phyloP scores from a whole-genome alignment of 2,797 vertebrate species.

The Monodelphis domestica region DNA sequence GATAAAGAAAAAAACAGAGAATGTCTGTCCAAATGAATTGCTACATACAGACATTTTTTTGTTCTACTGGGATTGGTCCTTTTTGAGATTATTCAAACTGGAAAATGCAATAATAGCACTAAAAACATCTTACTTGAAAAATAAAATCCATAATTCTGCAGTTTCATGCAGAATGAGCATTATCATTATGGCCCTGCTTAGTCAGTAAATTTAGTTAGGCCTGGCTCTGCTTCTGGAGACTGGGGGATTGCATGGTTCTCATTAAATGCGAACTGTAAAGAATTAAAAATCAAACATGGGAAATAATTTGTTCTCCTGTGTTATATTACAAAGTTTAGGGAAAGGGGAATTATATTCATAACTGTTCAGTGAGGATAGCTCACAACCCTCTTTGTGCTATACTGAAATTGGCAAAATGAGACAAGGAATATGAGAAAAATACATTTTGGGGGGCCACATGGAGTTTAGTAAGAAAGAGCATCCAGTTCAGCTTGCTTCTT shows the following conservation, averaged over 20 bases:
- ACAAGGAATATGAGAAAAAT: background rate
- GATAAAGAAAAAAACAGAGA: slow-evolving; percentile 42
- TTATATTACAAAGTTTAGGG: slow-evolving; percentile 61
- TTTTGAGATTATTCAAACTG: slow-evolving; percentile 58
- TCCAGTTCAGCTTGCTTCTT: slow-evolving; percentile 49
- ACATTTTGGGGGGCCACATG: slow-evolving; percentile 6
- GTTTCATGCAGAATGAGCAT: slow-evolving; percentile 56
- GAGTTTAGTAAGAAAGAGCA: slow-evolving; percentile 2
- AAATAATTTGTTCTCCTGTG: slow-evolving; percentile 69
- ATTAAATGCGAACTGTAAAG: slow-evolving; percentile 73
- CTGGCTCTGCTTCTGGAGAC: slow-evolving; percentile 55
- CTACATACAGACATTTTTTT: slow-evolving; percentile 26
- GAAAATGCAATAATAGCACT: slow-evolving; percentile 61
- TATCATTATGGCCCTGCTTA: slow-evolving; percentile 69
- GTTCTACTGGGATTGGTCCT: slow-evolving; percentile 43
- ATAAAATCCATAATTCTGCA: slow-evolving; percentile 58
- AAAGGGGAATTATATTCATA: slow-evolving; percentile 44
- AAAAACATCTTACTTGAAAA: slow-evolving; percentile 65
- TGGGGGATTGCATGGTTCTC: slow-evolving; percentile 61
- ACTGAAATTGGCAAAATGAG: slow-evolving; percentile 51
- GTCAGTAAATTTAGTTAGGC: slow-evolving; percentile 54
- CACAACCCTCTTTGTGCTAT: slow-evolving; percentile 28
- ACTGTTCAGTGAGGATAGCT: slow-evolving; percentile 39
- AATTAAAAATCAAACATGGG: slow-evolving; percentile 69
- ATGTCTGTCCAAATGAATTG: slow-evolving; percentile 55